Conservation (phyloP, 2,888 invertebrate species). For the Chymomyza procnemis region DNA sequence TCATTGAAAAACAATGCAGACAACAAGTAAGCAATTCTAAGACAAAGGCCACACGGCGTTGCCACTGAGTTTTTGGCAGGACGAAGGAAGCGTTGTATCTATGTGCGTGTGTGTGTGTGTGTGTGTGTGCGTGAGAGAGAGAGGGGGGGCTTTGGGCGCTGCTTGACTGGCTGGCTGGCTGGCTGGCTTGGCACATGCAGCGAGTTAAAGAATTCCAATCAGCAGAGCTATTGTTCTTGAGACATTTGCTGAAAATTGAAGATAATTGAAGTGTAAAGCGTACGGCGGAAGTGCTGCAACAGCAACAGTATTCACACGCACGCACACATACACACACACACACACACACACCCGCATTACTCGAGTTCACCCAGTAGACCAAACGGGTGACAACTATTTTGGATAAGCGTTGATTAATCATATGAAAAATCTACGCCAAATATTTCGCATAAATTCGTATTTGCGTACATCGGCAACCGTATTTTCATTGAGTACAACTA, state of each 20-base stretch:
- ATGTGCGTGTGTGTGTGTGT: too few species aligned
- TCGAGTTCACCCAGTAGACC: neutral
- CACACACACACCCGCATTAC: neutral
- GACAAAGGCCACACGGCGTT: constrained; percentile 35
- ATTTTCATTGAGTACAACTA: too few species aligned
- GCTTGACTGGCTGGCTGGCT: constrained; percentile 38
- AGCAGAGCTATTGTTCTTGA: constrained; percentile 71
- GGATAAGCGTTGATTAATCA: too few species aligned
- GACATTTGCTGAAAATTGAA: constrained; percentile 73
- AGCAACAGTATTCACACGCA: constrained; percentile 31
- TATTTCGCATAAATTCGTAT: too few species aligned
- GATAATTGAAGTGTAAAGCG: constrained; percentile 74
- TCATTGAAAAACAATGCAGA: constrained; percentile 41
- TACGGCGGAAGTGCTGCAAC: constrained; percentile 67
- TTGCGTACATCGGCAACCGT: too few species aligned
- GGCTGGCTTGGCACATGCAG: constrained; percentile 54
- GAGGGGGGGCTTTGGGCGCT: neutral
- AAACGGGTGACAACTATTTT: neutral
- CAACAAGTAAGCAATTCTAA: constrained; percentile 20
- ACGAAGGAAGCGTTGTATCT: too few species aligned
- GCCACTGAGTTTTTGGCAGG: neutral
- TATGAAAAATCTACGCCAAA: too few species aligned
- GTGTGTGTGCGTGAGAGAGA: too few species aligned
- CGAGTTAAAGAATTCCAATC: constrained; percentile 72
- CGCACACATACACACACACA: neutral